Base-by-base conservation (phyloP, 2,113 vertebrate species). In the Euleptes europaea region DNA sequence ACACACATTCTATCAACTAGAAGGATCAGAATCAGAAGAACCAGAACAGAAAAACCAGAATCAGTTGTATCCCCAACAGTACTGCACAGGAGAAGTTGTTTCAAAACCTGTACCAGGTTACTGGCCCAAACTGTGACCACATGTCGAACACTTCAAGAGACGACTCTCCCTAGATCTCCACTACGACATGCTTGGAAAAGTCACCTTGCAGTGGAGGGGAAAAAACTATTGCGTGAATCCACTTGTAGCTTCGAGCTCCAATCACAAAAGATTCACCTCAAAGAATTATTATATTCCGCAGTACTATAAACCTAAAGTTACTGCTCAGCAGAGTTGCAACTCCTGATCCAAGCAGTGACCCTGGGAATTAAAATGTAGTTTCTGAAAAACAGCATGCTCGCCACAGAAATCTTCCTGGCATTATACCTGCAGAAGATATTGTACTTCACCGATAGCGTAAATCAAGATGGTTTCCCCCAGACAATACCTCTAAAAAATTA, bases 241-340 rank as follows among this genome's bases (percentile, higher is more conserved):
- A 72, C 38, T 5, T 72, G 76, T 71, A 79, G 78, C 26, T 47
- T 6, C 6, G 40, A 26, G 57, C 13, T 15, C 71, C 12, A 33
- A 21, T 26, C 47, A 85, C 28, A 47, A 26, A n/a, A 80, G 86
- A 93, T 84, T 92, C 77, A 82, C 88, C 85, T 88, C 88, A 86
- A 92, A 91, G 82, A 91, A 90, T 86, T 88, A 88, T 12, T 88
- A 88, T 14, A 83, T 93, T 0, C 5, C 2, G 81, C 88, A 92
- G 69, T 87, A 84, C 72, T 83, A 91, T 92, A 89, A 91, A 91
- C 78, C 84, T 80, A 88, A 92, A 87, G 35, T 87, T 65, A 2
- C 28, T 79, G 84, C 82, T 94, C 92, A 93, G 90, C 88, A 87
- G 19, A 88, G 75, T 82, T 85, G 63, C 82, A 89, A 84, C 80